These are phyloP conservation scores for Pelvicachromis taeniatus DNA, from an alignment of 2,113 vertebrate genomes.

Conservation along the genomic window DNA sequence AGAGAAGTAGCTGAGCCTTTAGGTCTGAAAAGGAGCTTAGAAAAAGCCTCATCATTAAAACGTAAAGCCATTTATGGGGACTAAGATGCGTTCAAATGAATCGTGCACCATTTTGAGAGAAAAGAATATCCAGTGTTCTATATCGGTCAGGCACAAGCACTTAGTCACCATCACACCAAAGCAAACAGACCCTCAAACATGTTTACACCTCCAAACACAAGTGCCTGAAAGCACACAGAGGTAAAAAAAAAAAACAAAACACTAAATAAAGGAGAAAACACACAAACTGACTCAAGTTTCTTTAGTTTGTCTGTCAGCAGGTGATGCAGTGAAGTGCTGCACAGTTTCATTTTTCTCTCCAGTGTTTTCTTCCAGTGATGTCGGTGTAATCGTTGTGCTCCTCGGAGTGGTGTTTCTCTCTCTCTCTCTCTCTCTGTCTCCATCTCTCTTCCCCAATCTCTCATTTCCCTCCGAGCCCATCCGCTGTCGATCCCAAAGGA, in stretches of 20 bases:
- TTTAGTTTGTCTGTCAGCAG: constrained; percentile 22
- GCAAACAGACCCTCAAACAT: background rate
- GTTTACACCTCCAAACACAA: background rate
- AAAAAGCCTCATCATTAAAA: accelerated
- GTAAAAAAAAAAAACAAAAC: too few species aligned
- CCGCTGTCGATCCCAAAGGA: background rate
- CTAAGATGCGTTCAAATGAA: background rate
- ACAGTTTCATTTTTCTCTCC: background rate
- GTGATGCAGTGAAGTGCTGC: background rate
- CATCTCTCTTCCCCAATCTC: background rate
- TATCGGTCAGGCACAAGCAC: background rate
- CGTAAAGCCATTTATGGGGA: background rate
- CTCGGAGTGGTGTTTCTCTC: background rate
- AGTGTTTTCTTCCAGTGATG: background rate
- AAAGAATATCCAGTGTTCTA: background rate
- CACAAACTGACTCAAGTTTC: background rate
- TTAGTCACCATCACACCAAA: background rate
- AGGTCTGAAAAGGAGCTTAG: background rate
- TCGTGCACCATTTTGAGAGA: background rate
- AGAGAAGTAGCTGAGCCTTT: too few species aligned
- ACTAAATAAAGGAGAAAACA: background rate
- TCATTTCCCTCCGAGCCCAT: background rate
- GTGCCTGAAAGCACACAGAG: background rate
- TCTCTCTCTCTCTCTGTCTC: background rate
- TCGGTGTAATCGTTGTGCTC: background rate